Conservation (phyloP, 2,797 vertebrate species). For the Manis pentadactyla region DNA sequence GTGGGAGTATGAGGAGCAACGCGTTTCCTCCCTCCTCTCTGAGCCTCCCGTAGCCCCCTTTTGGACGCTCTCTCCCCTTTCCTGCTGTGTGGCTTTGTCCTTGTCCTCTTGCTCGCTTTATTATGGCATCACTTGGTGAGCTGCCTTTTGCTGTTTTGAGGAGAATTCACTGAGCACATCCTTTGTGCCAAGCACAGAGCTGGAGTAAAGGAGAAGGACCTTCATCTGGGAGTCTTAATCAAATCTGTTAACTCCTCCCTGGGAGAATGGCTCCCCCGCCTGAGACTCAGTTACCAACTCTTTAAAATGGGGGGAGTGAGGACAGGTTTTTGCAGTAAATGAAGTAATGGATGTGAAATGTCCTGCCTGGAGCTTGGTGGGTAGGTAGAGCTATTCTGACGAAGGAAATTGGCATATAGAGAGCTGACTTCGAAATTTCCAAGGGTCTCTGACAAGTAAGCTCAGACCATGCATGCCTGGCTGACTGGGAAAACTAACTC, state of each 20-base stretch:
- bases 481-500: not conserved
- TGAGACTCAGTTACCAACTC: not conserved
- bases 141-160: fast-evolving
- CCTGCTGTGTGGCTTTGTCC: fast-evolving
- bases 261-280: no score
- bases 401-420: not conserved
- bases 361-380: not conserved
- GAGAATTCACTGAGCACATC: not conserved
- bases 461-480: not conserved
- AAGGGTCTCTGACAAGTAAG: not conserved
- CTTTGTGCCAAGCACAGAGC: not conserved
- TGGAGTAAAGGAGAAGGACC: not conserved
- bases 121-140: fast-evolving
- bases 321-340: not conserved
- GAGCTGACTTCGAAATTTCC: not conserved
- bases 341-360: no score
- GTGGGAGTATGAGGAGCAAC: fast-evolving
- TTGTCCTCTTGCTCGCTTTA: not conserved
- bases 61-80: no score
- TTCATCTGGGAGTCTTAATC: not conserved
- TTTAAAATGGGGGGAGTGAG: not conserved
- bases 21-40: no score
- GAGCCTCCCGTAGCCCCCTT: fast-evolving
- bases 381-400: not conserved
- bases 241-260: not conserved